These are phyloP conservation scores for Creontiades dilutus DNA, from an alignment of 2,888 invertebrate genomes.

Conservation along the genomic window DNA sequence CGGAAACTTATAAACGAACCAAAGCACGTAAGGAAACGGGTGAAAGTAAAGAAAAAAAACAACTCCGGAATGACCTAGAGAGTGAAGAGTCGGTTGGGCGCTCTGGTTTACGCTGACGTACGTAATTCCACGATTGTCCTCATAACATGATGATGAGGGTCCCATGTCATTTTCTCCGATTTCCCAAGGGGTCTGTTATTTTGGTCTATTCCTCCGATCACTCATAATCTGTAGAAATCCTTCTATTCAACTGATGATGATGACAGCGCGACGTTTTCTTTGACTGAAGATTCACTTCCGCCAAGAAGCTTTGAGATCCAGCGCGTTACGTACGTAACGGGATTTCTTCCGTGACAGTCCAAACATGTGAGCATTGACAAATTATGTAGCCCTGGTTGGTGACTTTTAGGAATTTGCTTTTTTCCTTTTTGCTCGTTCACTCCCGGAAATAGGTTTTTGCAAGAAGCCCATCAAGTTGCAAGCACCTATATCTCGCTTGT, in stretches of 20 bases:
- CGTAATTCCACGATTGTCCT: slow-evolving; percentile 10
- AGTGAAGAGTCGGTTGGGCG: background rate
- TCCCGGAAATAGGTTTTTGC: too few species aligned
- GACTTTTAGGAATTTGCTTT: too few species aligned
- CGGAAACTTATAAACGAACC: background rate
- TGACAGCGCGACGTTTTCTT: slow-evolving; percentile 4
- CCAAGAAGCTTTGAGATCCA: background rate
- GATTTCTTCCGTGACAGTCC: too few species aligned
- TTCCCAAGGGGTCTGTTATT: background rate
- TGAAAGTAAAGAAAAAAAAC: slow-evolving; percentile 36
- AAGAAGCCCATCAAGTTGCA: too few species aligned
- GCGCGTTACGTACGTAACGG: too few species aligned
- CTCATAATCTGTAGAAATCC: background rate
- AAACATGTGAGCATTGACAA: too few species aligned
- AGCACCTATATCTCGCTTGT: too few species aligned
- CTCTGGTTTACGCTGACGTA: background rate
- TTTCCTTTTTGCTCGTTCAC: too few species aligned
- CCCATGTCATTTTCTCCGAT: background rate
- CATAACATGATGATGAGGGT: background rate
- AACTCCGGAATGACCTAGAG: slow-evolving; percentile 7
- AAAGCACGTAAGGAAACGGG: slow-evolving; percentile 31
- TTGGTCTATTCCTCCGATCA: background rate
- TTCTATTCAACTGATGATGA: slow-evolving; percentile 9
- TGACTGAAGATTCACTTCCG: slow-evolving; percentile 10
- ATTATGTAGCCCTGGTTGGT: too few species aligned